Percentiles rank a stretch among this genome's conserved stretches.
Conservation (phyloP, 1,140 invertebrate species). For the Ectropis grisescens region DNA sequence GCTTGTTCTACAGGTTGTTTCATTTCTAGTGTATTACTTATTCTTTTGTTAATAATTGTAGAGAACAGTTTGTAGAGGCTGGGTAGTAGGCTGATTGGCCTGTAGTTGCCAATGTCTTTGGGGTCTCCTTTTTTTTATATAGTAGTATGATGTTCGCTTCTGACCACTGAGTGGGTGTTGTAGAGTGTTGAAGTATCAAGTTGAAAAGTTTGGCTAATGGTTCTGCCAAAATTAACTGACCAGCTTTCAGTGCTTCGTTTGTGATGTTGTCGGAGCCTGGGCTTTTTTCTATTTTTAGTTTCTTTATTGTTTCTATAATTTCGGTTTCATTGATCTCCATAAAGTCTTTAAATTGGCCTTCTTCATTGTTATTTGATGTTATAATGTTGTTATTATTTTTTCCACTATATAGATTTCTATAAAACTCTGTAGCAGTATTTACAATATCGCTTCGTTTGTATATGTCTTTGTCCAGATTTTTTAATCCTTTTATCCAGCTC, state of each 20-base stretch:
- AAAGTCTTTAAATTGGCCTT: neutral
- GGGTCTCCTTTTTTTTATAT: neutral
- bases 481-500: neutral
- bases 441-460: neutral
- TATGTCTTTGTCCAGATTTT: neutral
- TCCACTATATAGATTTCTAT: neutral
- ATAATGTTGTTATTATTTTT: neutral
- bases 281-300: neutral
- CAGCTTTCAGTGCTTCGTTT: neutral
- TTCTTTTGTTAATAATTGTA: neutral
- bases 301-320: slow-evolving; percentile 1
- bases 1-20: neutral
- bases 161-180: neutral
- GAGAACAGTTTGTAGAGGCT: neutral
- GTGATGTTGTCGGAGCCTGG: neutral
- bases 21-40: neutral
- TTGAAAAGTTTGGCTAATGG: neutral
- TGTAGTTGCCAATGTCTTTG: neutral
- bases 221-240: neutral
- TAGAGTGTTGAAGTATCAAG: neutral
- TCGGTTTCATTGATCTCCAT: neutral
- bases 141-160: neutral
- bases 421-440: neutral
- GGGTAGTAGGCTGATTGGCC: neutral
- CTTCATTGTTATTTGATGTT: neutral